These are phyloP conservation scores for Ciconia maguari DNA, from an alignment of 2,113 vertebrate genomes.

Conservation along the genomic window DNA sequence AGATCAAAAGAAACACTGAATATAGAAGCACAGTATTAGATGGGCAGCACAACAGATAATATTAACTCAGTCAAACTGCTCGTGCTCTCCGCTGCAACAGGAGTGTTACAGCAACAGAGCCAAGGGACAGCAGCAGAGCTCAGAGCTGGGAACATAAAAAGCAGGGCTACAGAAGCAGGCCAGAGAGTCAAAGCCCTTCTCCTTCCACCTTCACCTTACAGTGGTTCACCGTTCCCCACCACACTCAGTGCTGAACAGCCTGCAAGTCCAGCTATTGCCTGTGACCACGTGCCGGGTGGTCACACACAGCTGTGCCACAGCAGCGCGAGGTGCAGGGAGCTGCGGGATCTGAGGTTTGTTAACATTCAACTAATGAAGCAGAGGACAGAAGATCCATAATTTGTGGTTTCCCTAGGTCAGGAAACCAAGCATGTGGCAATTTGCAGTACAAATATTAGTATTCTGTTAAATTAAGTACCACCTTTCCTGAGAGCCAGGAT, in stretches of 20 bases:
- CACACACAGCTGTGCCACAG: too few relatives aligned
- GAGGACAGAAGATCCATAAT: background rate
- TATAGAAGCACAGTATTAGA: background rate
- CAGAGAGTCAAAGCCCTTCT: background rate
- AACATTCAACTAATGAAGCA: background rate
- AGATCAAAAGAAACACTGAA: background rate
- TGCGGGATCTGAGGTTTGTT: background rate
- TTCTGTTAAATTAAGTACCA: background rate
- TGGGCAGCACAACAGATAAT: background rate
- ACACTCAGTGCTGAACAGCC: background rate
- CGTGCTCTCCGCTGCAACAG: fast-evolving
- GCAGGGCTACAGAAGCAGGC: background rate
- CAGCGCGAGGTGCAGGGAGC: fast-evolving
- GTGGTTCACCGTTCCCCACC: fast-evolving
- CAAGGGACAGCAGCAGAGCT: background rate
- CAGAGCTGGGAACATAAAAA: background rate
- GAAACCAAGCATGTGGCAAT: background rate
- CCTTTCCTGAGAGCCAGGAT: background rate
- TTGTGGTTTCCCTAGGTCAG: background rate
- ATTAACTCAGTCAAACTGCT: too few relatives aligned
- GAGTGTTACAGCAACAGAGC: too few relatives aligned
- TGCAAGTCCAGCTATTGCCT: too few relatives aligned
- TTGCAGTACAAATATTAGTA: background rate
- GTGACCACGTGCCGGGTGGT: fast-evolving
- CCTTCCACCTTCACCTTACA: too few relatives aligned